Percentiles rank a stretch among this genome's conserved stretches.
phyloP scores from a whole-genome alignment of 2,113 vertebrate species.

The Anguilla rostrata region DNA sequence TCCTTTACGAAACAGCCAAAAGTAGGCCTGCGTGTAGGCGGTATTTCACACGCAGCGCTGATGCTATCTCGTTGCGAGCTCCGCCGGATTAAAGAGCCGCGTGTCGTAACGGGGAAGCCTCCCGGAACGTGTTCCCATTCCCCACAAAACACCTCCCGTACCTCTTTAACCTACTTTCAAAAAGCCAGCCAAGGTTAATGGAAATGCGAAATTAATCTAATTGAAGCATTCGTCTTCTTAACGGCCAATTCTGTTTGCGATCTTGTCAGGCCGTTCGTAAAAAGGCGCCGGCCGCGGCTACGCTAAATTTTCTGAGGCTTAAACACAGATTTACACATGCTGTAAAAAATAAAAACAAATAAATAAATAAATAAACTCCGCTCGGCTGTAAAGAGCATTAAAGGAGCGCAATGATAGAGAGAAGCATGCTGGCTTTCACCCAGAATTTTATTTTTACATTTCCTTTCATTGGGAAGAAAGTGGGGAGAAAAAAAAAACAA shows the following conservation, averaged over 20 bases:
- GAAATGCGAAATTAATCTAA: slow-evolving; percentile 50
- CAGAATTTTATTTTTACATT: neutral
- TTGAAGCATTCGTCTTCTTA: slow-evolving; percentile 27
- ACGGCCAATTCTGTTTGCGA: slow-evolving; percentile 35
- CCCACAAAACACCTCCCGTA: slow-evolving; percentile 24
- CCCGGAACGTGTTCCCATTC: neutral
- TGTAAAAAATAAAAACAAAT: neutral
- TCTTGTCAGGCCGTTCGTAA: neutral
- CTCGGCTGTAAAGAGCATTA: neutral
- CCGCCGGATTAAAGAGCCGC: neutral
- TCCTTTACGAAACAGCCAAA: neutral
- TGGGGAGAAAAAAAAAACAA: neutral
- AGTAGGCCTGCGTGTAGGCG: neutral
- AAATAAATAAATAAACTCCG: neutral
- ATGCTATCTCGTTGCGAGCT: neutral
- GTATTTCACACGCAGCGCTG: neutral
- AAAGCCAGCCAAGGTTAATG: slow-evolving; percentile 54
- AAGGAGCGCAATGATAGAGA: neutral
- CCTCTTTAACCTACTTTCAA: slow-evolving; percentile 50
- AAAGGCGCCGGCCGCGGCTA: neutral
- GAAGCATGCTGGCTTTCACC: neutral
- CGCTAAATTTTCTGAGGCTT: neutral
- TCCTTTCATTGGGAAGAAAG: neutral
- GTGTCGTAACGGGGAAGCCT: neutral
- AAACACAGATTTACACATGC: neutral